Conservation (phyloP, 2,113 vertebrate genomes). For the Colius striatus region DNA sequence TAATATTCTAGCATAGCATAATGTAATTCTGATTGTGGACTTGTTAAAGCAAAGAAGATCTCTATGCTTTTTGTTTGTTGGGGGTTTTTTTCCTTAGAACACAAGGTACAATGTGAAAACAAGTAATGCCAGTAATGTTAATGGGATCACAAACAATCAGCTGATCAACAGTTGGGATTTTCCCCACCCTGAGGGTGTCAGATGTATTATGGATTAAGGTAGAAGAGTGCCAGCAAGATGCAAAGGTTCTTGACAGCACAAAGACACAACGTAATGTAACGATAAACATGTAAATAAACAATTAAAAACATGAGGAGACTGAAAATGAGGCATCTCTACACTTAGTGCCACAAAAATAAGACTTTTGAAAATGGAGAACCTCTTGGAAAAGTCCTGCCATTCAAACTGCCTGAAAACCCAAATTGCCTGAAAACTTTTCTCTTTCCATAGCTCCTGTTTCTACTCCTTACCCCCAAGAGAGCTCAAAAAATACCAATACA, state of each 20-base stretch:
- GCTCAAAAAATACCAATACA: not conserved
- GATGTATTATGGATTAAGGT: not conserved
- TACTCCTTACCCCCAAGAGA: not conserved
- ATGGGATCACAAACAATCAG: not conserved
- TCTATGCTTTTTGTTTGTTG: not conserved
- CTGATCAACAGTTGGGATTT: not conserved
- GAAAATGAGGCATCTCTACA: not conserved
- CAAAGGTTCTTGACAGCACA: not conserved
- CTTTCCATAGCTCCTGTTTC: not conserved
- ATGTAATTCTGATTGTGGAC: not conserved
- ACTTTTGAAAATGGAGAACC: not conserved
- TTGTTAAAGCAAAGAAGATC: not conserved
- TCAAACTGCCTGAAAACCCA: not conserved
- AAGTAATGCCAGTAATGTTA: not conserved
- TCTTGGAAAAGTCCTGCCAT: not conserved
- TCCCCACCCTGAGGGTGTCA: not conserved
- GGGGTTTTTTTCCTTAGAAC: not conserved
- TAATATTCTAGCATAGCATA: not conserved
- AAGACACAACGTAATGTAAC: not conserved
- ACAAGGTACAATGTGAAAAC: not conserved
- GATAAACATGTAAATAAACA: not conserved
- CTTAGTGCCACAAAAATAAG: not conserved
- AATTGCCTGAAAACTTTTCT: not conserved
- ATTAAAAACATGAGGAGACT: not conserved
- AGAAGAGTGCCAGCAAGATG: not conserved